Percentiles rank a stretch among this genome's conserved stretches.
Conservation (phyloP, 2,888 invertebrate species). For the Helicoverpa assulta region DNA sequence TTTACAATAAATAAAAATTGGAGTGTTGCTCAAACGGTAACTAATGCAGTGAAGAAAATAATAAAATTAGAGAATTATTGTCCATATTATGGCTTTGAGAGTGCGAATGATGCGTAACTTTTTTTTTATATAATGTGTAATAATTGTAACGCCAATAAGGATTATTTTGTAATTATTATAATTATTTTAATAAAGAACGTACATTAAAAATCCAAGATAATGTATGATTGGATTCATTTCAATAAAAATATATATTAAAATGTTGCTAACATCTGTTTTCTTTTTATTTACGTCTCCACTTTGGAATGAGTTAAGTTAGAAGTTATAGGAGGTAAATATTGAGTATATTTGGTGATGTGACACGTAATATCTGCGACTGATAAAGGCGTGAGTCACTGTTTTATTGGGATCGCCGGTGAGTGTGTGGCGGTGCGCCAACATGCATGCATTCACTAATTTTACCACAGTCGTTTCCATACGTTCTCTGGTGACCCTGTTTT, state of each 20-base stretch:
- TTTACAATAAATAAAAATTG: conserved; percentile 70
- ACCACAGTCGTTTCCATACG: conserved; percentile 29
- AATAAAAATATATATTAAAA: conserved; percentile 91
- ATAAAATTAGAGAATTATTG: conserved; percentile 78
- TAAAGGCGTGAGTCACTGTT: conserved; percentile 45
- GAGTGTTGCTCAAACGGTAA: conserved; percentile 84
- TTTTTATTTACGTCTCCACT: conserved; percentile 64
- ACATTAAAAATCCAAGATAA: conserved; percentile 87
- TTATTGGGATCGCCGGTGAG: conserved; percentile 56
- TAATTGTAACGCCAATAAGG: conserved; percentile 85
- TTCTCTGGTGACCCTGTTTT: conserved; percentile 52
- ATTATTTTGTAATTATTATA: conserved; percentile 89
- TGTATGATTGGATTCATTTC: conserved; percentile 90
- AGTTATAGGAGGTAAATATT: conserved; percentile 32
- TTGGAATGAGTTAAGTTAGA: conserved; percentile 14
- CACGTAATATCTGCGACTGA: conserved; percentile 42
- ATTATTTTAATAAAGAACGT: conserved; percentile 88
- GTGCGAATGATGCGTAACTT: conserved; percentile 79
- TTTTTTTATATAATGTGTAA: conserved; percentile 84
- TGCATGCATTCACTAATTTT: conserved; percentile 51
- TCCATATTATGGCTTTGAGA: conserved; percentile 83
- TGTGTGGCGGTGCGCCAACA: conserved; percentile 48
- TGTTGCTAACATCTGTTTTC: conserved; percentile 88
- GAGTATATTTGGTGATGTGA: conserved; percentile 36
- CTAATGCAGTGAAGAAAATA: conserved; percentile 68